Conservation (phyloP, 2,888 invertebrate species). For the Trachelus stipa region DNA sequence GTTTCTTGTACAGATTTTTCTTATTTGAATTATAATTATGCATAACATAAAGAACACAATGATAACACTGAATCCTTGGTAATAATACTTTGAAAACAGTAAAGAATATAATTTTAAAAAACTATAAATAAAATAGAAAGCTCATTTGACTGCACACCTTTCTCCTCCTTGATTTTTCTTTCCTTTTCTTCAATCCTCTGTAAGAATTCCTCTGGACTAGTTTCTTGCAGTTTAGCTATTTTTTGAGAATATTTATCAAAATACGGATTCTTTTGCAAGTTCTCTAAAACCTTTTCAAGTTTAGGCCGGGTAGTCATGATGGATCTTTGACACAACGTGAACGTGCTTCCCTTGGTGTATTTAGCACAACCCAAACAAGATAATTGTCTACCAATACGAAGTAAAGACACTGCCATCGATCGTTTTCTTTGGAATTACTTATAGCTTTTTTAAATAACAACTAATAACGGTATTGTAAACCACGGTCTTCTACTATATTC, state of each 20-base stretch:
- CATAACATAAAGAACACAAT: no score
- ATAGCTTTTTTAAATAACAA: not conserved
- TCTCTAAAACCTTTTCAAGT: constrained; percentile 68
- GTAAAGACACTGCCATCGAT: constrained; percentile 41
- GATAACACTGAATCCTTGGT: no score
- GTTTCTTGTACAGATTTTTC: no score
- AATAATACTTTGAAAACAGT: no score
- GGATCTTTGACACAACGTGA: constrained; percentile 23
- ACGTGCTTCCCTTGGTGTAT: constrained; percentile 1
- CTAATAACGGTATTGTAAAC: no score
- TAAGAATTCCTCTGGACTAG: constrained; percentile 81
- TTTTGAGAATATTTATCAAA: constrained; percentile 85
- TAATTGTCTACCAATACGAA: constrained; percentile 28
- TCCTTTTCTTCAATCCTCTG: constrained; percentile 72
- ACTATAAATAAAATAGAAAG: not conserved
- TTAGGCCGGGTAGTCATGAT: constrained; percentile 66
- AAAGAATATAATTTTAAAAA: no score
- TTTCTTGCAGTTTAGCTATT: constrained; percentile 79
- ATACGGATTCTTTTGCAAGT: constrained; percentile 77
- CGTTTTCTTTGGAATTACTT: constrained; percentile 8
- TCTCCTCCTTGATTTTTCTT: constrained; percentile 54
- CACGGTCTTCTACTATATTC: no score
- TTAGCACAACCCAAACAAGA: constrained; percentile 15
- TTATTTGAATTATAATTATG: no score
- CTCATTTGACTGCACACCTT: constrained; percentile 49